Conservation (phyloP, 2,113 vertebrate species). For the Dipodomys spectabilis region DNA sequence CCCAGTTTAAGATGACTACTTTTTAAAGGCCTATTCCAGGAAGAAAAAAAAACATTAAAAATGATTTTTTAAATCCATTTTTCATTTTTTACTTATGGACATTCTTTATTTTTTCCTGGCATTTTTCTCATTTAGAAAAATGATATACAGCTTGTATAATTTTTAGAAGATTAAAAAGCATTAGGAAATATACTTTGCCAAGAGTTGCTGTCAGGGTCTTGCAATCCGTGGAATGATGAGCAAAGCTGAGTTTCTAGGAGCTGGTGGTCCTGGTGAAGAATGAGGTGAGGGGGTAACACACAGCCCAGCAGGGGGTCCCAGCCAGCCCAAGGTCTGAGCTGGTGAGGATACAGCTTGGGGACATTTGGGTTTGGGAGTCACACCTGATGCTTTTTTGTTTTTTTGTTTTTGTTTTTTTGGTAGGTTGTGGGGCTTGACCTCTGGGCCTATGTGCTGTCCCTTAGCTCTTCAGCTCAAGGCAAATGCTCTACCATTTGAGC, state of each 20-base stretch:
- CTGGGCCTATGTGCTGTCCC: too few relatives aligned
- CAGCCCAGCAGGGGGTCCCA: not conserved
- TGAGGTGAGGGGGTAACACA: too few relatives aligned
- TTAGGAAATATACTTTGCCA: not conserved
- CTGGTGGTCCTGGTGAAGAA: not conserved
- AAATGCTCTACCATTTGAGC: too few relatives aligned
- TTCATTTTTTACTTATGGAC: not conserved
- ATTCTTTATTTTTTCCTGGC: not conserved
- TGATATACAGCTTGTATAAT: conserved; percentile 14
- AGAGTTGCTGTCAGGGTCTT: not conserved
- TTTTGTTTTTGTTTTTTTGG: too few relatives aligned
- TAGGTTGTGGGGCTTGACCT: too few relatives aligned
- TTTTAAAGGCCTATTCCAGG: not conserved
- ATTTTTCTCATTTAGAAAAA: conserved; percentile 50
- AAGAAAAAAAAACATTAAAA: not conserved
- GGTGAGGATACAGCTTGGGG: not conserved
- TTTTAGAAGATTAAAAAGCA: conserved; percentile 58
- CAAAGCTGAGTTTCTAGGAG: not conserved
- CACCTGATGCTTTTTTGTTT: not conserved
- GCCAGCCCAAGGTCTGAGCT: not conserved
- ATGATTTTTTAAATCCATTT: conserved; percentile 39
- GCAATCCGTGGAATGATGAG: not conserved
- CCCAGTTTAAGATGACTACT: not conserved
- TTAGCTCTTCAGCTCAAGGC: too few relatives aligned
- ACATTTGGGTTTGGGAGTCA: not conserved